Conservation (phyloP, 2,888 invertebrate species). For the Chouioia cunea region DNA sequence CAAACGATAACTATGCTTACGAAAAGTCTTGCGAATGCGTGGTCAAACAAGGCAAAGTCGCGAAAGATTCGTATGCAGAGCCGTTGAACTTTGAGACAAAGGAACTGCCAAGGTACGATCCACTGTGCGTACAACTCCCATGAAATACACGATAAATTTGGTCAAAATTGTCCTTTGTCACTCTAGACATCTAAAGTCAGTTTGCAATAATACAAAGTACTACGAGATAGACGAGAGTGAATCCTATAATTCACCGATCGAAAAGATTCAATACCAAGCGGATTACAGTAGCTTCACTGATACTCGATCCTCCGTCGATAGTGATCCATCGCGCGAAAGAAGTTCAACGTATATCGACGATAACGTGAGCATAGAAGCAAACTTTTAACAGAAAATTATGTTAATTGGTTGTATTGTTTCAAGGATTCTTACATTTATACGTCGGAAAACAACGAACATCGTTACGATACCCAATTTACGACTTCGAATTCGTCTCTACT, state of each 20-base stretch:
- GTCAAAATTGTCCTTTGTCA: conserved; percentile 33
- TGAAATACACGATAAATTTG: too few species aligned
- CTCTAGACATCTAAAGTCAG: conserved; percentile 48
- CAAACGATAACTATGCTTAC: neutral
- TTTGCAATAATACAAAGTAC: conserved; percentile 52
- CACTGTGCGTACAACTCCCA: too few species aligned
- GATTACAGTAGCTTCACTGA: conserved; percentile 19
- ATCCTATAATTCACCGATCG: conserved; percentile 15
- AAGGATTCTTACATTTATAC: conserved; percentile 40
- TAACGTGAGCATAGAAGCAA: conserved; percentile 6
- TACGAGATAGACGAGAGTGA: conserved; percentile 58
- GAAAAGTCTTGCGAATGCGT: neutral
- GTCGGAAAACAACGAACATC: conserved; percentile 30
- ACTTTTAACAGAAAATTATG: neutral
- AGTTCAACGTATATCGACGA: conserved; percentile 23
- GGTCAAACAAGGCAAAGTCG: neutral
- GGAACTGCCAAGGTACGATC: conserved; percentile 36
- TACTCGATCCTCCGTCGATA: conserved; percentile 31
- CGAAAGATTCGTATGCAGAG: neutral
- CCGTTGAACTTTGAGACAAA: conserved; percentile 17
- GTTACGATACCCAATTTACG: conserved; percentile 12
- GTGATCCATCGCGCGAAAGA: conserved; percentile 34
- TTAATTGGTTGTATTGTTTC: neutral
- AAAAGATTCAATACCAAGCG: conserved; percentile 3
- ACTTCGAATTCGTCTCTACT: conserved; percentile 6